Percentiles rank a stretch among this genome's conserved stretches.
Evolutionary conservation across 2,797 vertebrate genomes (phyloP).

Genomic region (Artibeus jamaicensis): DNA sequence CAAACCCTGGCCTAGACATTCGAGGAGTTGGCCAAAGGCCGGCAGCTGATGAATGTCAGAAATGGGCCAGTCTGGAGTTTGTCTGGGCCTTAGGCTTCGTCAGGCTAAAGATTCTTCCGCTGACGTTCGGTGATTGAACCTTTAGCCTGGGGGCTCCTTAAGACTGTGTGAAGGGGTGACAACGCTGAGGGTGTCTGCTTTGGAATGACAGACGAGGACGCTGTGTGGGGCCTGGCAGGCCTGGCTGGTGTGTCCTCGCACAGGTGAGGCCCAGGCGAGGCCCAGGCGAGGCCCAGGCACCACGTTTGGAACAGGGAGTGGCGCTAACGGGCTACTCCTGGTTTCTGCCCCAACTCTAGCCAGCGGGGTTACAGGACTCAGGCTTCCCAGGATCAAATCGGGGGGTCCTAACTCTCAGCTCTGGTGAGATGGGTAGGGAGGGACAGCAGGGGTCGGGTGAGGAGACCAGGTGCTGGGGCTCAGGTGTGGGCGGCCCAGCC

Average conservation of each 20-base stretch:
- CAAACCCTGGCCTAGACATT: background rate
- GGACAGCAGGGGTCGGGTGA: background rate
- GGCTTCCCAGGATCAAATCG: background rate
- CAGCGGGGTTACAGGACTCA: background rate
- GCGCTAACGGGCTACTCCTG: background rate
- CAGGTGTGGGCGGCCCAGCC: accelerated
- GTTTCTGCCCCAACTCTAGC: background rate
- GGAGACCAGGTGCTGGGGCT: background rate
- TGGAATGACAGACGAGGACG: background rate
- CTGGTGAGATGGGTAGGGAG: background rate
- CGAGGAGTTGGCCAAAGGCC: background rate
- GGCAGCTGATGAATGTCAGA: background rate
- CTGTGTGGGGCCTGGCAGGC: background rate
- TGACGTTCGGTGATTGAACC: background rate
- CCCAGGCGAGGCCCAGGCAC: too few species aligned
- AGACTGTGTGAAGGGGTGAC: background rate
- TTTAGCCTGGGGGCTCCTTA: background rate
- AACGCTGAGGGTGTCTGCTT: background rate
- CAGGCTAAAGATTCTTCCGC: background rate
- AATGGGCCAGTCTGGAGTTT: background rate
- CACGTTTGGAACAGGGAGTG: background rate
- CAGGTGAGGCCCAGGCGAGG: background rate
- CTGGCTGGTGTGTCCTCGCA: background rate
- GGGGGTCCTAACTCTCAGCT: background rate
- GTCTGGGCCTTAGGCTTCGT: background rate